phyloP scores from a whole-genome alignment of 64 coral and sea anemone species.

The Montipora sp. region DNA sequence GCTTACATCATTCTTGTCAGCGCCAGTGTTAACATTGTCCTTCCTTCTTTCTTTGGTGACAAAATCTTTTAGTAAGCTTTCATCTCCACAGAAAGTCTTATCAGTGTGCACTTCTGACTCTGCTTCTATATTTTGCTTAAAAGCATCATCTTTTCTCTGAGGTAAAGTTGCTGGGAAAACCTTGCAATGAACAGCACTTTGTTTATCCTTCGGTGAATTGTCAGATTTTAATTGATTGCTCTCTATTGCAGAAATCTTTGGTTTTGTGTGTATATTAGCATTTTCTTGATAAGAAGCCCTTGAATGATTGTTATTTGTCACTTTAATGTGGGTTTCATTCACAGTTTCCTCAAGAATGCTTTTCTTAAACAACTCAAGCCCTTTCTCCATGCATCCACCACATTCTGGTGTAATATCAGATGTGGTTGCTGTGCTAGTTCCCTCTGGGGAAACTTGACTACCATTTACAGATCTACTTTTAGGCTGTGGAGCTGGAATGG shows the following conservation, averaged over 20 bases:
- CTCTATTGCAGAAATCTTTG: background rate
- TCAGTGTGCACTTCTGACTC: background rate
- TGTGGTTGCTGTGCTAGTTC: background rate
- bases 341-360: background rate
- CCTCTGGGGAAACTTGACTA: background rate
- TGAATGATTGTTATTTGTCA: background rate
- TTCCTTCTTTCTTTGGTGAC: background rate
- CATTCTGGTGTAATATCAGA: background rate
- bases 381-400: no score
- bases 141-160: background rate
- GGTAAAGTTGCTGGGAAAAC: background rate
- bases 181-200: background rate
- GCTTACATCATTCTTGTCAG: background rate
- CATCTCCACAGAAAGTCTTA: background rate
- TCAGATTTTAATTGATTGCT: background rate
- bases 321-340: background rate
- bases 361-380: background rate
- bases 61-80: background rate
- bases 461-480: background rate
- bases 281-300: background rate
- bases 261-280: background rate
- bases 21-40: background rate
- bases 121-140: background rate
- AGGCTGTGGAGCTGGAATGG: slow-evolving; percentile 63
- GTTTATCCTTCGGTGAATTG: background rate